Percentiles rank a stretch among this genome's conserved stretches.
Conservation (phyloP, 1,140 invertebrate species). For the Lysiphlebus fabarum region DNA sequence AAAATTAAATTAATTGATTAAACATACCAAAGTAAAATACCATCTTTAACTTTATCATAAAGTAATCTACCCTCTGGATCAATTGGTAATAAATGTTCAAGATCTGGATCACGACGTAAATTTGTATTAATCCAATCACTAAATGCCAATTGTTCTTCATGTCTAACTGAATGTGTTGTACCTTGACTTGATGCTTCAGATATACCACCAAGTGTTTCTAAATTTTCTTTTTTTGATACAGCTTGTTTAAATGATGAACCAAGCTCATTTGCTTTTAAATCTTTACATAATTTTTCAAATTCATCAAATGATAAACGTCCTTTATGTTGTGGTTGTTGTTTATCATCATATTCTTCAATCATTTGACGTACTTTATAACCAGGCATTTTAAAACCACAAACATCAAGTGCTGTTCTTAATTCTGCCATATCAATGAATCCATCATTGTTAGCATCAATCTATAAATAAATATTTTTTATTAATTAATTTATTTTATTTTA, state of each 20-base stretch:
- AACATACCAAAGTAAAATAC: too few species aligned
- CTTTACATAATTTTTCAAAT: conserved; percentile 86
- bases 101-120: conserved; percentile 55
- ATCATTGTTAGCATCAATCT: conserved; percentile 90
- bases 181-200: conserved; percentile 73
- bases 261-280: conserved; percentile 87
- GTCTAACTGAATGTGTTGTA: conserved; percentile 49
- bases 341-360: conserved; percentile 82
- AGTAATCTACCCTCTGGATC: conserved; percentile 55
- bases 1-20: conserved; percentile 7
- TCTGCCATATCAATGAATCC: conserved; percentile 88
- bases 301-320: conserved; percentile 79
- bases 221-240: conserved; percentile 89
- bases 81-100: too few species aligned
- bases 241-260: conserved; percentile 87
- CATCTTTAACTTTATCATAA: too few species aligned
- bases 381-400: conserved; percentile 89
- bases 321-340: conserved; percentile 65
- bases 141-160: too few species aligned
- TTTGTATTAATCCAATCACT: too few species aligned
- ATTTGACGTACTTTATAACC: conserved; percentile 89
- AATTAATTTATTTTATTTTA: too few species aligned
- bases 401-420: conserved; percentile 83
- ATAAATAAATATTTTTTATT: too few species aligned
- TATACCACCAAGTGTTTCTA: conserved; percentile 40